Evolutionary conservation across 2,113 vertebrate genomes (phyloP), one percentile per base, ranked within the genome.

Genomic region (Stegastes partitus): DNA sequence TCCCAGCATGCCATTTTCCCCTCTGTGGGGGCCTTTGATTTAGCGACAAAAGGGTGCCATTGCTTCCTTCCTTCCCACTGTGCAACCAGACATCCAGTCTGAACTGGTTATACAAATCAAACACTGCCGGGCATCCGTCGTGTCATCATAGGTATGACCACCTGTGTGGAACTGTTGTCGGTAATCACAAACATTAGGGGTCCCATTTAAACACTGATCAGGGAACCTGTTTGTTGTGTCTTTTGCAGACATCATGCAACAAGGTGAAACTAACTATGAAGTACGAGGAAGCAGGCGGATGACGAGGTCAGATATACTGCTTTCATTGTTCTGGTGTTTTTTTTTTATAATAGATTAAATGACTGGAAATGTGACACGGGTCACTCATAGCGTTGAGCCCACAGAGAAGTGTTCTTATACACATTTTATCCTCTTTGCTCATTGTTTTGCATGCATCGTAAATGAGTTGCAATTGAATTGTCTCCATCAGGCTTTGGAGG

Each of bases 11-110:
- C 77, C 68, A 87, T 87, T 89, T 87, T 84, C 76, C 42, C 81
- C 90, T 75, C 83, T 14, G 81, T 42, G 16, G 80, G 86, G 37
- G 70, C 79, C 78, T 91, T 81, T 89, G 82, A 90, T 84, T 79
- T 77, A 79, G 53, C 11, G 55, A 82, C 87, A 83, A 85, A 89
- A 69, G 51, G 72, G 67, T 81, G 71, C 68, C 70, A 56, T 45
- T 26, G 65, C 62, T 83, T 62, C 66, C 70, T 59, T 64, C 55
- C 44, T 56, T 82, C 82, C 82, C 56, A 67, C 87, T 85, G 89
- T 39, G 79, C 2, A 5, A 55, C 55, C 83, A 89, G 86, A 80
- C 81, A 77, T 65, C 79, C 26, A 66, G 63, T 64, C 77, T 63
- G 73, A 81, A 71, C 71, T 55, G 77, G 59, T 79, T 72, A 66